phyloP scores from a whole-genome alignment of 1,140 invertebrate species.

The Macrostomum lignano region DNA sequence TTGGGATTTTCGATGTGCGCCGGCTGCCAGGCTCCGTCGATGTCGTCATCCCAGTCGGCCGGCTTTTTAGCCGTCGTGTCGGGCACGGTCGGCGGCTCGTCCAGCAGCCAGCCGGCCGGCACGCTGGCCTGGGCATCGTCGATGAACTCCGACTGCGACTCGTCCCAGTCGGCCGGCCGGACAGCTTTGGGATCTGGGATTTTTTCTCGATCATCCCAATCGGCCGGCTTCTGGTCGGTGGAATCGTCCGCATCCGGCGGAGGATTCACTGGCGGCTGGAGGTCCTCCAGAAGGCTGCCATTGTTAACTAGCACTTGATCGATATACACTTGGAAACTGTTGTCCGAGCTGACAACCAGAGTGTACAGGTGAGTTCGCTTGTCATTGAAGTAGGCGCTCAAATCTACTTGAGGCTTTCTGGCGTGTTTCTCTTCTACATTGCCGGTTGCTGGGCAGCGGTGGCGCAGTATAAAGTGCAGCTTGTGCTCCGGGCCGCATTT shows the following conservation, averaged over 20 bases:
- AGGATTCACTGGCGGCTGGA: constrained; percentile 65
- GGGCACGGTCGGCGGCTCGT: constrained; percentile 36
- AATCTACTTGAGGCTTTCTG: constrained; percentile 43
- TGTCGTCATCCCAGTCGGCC: constrained; percentile 78
- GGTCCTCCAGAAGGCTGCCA: constrained; percentile 54
- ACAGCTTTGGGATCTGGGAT: constrained; percentile 54
- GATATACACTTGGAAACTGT: constrained; percentile 33
- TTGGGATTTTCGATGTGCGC: constrained; percentile 40
- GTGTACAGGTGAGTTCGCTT: constrained; percentile 69
- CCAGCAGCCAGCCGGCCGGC: constrained; percentile 37
- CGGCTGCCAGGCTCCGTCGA: constrained; percentile 93
- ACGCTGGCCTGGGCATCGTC: constrained; percentile 18
- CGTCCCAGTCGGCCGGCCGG: constrained; percentile 37
- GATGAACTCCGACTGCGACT: constrained; percentile 19
- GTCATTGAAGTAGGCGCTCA: constrained; percentile 62
- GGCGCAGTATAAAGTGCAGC: constrained; percentile 74
- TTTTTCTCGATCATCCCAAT: constrained; percentile 89
- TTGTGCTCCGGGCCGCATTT: constrained; percentile 77
- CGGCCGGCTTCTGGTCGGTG: constrained; percentile 52
- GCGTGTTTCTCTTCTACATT: constrained; percentile 36
- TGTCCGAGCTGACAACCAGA: constrained; percentile 45
- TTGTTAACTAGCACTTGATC: constrained; percentile 44
- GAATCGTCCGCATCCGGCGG: constrained; percentile 79
- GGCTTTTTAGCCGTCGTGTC: constrained; percentile 62
- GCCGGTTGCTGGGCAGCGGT: constrained; percentile 62